Evolutionary conservation across 2,797 vertebrate genomes (phyloP), one percentile per base, ranked within the genome.

Genomic region (Hephaestus fuliginosus): DNA sequence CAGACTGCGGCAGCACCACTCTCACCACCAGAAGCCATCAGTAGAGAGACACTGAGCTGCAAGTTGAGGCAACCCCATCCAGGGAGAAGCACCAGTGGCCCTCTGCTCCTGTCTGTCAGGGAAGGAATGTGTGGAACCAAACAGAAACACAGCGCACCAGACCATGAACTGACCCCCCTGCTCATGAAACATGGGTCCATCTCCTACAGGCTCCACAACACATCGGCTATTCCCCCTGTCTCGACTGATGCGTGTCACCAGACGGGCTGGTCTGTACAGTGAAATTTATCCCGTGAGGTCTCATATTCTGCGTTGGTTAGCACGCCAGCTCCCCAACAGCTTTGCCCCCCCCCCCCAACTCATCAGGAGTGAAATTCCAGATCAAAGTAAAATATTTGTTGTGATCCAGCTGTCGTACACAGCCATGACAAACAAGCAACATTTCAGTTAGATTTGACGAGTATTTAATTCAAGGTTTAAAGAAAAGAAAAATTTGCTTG

Each of bases 1-100:
- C 79, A 95, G 96, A 85, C 94, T 97, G 78, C 96, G 96, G 78
- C 97, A 97, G 63, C 97, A 96, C 80, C 96, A 97, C 83, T 82
- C 95, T 48, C 96, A 96, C 80, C 97, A 96, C 73, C 96, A 96
- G 92, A 97, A 96, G 89, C 93, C 96, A 8, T 91, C 95, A 0
- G 94, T 95, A 64, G 97, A 96, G 88, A 97, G 96, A 85, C 96
- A 97, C 85, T 99, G 93, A 96, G 89, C 44, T 51, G 33, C 52
- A 25, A 64, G 81, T 53, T 1, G 60, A 84, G 58, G 75, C 33
- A n/a, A 79, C 89, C 83, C 85, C 84, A 75, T 60, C 48, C 48
- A 33, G 85, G 84, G 87, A 86, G 81, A 86, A 71, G 83, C 74
- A 85, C 74, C 87, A 63, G 84, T 84, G 84, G 84, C 78, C 91